Evolutionary conservation across 1,140 invertebrate genomes (phyloP).

Genomic region (Oryzaephilus surinamensis): DNA sequence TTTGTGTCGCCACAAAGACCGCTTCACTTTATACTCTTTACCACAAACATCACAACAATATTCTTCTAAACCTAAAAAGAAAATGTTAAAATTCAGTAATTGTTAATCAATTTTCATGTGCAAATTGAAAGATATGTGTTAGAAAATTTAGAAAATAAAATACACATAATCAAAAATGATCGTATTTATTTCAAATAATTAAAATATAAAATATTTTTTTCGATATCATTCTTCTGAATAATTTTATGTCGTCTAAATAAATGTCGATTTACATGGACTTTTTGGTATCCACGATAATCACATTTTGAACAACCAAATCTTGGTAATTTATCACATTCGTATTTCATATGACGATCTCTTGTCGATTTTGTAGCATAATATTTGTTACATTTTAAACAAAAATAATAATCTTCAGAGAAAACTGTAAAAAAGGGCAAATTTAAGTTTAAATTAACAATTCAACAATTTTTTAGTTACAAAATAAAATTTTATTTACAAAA

Average conservation of each 20-base stretch:
- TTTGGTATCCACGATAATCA: conserved; percentile 37
- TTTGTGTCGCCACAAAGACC: too few relatives aligned
- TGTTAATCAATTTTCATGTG: background rate
- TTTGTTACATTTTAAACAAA: conserved; percentile 49
- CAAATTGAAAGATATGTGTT: too few relatives aligned
- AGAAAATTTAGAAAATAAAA: background rate
- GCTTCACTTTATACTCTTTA: too few relatives aligned
- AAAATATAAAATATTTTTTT: conserved; percentile 17
- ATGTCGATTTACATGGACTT: conserved; percentile 39
- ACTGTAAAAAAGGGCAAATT: conserved; percentile 2
- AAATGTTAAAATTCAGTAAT: background rate
- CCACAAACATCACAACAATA: too few relatives aligned
- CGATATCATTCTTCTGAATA: conserved; percentile 11
- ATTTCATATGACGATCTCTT: conserved; percentile 51
- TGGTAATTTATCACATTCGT: conserved; percentile 56
- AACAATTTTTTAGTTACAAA: too few relatives aligned
- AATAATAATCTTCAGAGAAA: too few relatives aligned
- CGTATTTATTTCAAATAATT: conserved; percentile 10
- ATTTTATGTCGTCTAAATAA: conserved; percentile 21
- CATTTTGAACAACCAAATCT: conserved; percentile 53
- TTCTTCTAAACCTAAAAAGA: background rate
- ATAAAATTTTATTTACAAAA: too few relatives aligned
- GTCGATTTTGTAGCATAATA: conserved; percentile 47
- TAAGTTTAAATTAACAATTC: conserved; percentile 4
- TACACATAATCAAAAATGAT: background rate